Conservation (phyloP, 2,113 vertebrate genomes). For the Sphyrna mokarran region DNA sequence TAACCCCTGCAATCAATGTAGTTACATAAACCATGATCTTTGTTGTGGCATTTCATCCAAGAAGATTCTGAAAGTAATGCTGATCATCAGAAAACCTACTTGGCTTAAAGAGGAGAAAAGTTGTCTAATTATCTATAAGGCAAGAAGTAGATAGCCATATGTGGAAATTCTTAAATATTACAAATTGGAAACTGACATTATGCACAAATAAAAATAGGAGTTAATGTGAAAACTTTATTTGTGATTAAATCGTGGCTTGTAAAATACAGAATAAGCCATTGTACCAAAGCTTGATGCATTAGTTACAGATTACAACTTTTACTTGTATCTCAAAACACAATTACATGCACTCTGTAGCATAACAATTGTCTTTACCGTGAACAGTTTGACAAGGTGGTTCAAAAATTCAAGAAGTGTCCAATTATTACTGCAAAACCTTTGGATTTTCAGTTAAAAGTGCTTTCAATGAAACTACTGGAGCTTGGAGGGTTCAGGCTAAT, state of each 20-base stretch:
- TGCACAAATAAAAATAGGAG: not conserved
- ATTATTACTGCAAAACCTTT: not conserved
- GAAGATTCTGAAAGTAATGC: not conserved
- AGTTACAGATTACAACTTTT: not conserved
- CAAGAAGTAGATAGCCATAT: not conserved
- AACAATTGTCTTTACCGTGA: not conserved
- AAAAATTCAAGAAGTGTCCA: not conserved
- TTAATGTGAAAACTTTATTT: not conserved
- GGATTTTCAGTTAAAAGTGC: not conserved
- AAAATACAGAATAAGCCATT: not conserved
- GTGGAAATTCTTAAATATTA: not conserved
- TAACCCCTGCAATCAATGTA: not conserved
- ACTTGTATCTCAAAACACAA: not conserved
- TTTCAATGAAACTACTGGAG: not conserved
- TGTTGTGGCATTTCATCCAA: not conserved
- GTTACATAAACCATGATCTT: not conserved
- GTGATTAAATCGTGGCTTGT: not conserved
- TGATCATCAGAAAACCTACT: not conserved
- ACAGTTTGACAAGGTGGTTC: not conserved
- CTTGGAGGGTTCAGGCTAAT: not conserved
- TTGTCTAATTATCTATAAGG: not conserved
- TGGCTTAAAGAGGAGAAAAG: not conserved
- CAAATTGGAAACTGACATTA: not conserved
- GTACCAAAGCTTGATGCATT: slow-evolving; percentile 4
- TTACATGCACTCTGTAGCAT: not conserved